Percentiles rank a stretch among this genome's conserved stretches.
Conservation (phyloP, 1,140 invertebrate genomes). For the Akabosia matsudoensis region DNA sequence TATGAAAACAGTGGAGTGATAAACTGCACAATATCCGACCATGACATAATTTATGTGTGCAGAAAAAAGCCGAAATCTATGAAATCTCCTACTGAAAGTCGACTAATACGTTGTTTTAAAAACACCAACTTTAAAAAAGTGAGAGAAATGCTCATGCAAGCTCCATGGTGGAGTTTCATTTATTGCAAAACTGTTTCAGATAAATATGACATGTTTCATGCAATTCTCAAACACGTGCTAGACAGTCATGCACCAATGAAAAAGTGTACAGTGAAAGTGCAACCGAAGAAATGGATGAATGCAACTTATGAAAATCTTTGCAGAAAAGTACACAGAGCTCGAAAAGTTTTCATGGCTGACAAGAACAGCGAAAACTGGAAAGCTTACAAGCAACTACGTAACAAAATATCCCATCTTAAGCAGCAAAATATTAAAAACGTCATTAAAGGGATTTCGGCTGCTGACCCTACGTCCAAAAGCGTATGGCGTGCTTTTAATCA, state of each 20-base stretch:
- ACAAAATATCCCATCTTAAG: neutral
- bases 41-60: neutral
- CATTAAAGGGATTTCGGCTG: neutral
- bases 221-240: neutral
- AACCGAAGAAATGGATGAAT: neutral
- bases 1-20: neutral
- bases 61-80: neutral
- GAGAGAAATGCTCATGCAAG: neutral
- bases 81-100: neutral
- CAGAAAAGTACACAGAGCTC: neutral
- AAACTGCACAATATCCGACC: neutral
- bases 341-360: neutral
- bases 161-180: conserved; percentile 10
- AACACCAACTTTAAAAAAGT: neutral
- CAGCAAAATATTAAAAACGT: neutral
- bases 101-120: neutral
- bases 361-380: neutral
- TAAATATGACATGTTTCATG: neutral
- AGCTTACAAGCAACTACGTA: neutral
- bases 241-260: conserved; percentile 1
- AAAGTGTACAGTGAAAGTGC: neutral
- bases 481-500: neutral
- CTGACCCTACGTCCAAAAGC: neutral
- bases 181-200: neutral
- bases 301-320: neutral